phyloP scores from a whole-genome alignment of 2,113 vertebrate species.

The Aldabrachelys gigantea region DNA sequence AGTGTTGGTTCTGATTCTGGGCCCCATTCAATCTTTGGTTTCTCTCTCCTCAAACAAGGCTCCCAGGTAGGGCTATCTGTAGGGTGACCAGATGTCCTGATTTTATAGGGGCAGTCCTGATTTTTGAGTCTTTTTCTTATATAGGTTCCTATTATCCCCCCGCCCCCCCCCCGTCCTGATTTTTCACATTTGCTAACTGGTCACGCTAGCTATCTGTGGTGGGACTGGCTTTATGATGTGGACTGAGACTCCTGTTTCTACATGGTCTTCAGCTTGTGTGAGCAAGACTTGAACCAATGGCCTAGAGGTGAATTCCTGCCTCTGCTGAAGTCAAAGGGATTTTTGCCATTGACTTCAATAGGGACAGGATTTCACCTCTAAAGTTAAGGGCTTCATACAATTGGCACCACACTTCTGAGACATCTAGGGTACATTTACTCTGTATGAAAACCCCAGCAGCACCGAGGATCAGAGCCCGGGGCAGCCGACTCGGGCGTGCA shows the following conservation, averaged over 20 bases:
- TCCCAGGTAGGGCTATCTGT: not conserved
- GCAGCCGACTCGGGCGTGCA: not conserved
- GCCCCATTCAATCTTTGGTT: not conserved
- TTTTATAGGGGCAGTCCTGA: too few species aligned
- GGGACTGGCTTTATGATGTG: not conserved
- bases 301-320: not conserved
- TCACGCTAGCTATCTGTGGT: not conserved
- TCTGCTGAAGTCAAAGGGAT: not conserved
- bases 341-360: not conserved
- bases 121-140: too few species aligned
- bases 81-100: too few species aligned
- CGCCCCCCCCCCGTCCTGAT: too few species aligned
- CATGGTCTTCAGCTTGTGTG: accelerated
- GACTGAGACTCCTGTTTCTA: not conserved
- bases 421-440: not conserved
- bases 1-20: not conserved
- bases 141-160: too few species aligned
- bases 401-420: accelerated
- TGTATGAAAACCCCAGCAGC: not conserved
- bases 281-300: not conserved
- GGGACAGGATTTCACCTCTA: not conserved
- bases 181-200: too few species aligned
- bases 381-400: not conserved
- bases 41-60: not conserved
- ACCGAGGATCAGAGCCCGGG: not conserved